phyloP scores from a whole-genome alignment of 2,888 invertebrate species.

The Lasioglossum figueresi region DNA sequence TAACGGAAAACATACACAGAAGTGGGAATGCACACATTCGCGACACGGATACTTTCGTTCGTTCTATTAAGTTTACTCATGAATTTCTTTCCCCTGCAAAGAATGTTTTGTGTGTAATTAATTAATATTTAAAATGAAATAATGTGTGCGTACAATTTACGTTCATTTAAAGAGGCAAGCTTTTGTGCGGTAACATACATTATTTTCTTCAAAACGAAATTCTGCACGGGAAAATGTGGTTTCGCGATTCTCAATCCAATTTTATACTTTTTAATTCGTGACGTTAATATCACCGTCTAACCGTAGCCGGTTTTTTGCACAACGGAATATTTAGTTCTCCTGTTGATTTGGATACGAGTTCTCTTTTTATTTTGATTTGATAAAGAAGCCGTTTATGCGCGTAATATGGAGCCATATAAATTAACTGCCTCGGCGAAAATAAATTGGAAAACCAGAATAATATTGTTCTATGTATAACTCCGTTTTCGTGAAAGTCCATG shows the following conservation, averaged over 20 bases:
- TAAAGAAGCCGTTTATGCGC: not conserved
- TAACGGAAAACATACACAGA: not conserved
- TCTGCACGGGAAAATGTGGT: not conserved
- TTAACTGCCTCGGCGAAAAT: not conserved
- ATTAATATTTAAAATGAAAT: not conserved
- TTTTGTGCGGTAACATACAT: not conserved
- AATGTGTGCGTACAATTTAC: no score
- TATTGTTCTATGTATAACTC: not conserved
- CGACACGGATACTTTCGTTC: not conserved
- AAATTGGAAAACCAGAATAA: not conserved
- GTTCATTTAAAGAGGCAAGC: not conserved
- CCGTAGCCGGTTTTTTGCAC: not conserved
- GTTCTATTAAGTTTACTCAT: not conserved
- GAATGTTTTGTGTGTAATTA: not conserved
- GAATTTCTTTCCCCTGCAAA: not conserved
- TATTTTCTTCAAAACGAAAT: not conserved
- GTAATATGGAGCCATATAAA: not conserved
- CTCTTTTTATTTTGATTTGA: not conserved
- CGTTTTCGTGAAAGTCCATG: not conserved
- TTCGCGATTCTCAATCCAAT: not conserved
- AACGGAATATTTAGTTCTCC: not conserved
- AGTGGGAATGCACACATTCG: not conserved
- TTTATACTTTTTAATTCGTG: not conserved
- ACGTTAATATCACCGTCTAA: not conserved
- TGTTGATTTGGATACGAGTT: not conserved